Percentiles rank a stretch among this genome's conserved stretches.
phyloP scores from a whole-genome alignment of 2,797 vertebrate species.

The Tapera naevia region DNA sequence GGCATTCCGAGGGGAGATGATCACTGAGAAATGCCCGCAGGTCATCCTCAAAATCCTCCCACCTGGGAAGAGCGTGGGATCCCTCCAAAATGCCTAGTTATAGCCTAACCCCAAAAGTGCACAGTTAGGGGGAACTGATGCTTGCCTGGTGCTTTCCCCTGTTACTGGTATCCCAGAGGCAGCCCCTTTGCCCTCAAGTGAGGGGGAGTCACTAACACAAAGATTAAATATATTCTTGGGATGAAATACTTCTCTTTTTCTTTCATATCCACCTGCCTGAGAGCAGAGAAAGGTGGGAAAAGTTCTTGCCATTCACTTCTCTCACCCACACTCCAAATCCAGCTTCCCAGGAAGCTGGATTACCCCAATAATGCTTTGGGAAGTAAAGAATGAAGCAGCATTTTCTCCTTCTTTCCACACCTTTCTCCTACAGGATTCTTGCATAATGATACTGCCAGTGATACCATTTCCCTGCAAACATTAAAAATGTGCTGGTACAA shows the following conservation, averaged over 20 bases:
- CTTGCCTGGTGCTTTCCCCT: neutral
- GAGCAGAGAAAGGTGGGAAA: neutral
- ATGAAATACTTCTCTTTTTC: neutral
- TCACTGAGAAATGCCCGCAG: neutral
- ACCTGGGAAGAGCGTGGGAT: neutral
- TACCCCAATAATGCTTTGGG: neutral
- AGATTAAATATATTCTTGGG: neutral
- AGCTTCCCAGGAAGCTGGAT: neutral
- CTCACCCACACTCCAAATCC: neutral
- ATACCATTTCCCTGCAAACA: neutral
- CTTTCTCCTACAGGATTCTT: neutral
- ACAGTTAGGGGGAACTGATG: accelerated
- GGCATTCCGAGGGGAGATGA: neutral
- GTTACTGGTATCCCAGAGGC: accelerated
- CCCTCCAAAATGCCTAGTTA: neutral
- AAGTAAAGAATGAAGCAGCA: neutral
- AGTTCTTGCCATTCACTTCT: neutral
- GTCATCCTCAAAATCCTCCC: neutral
- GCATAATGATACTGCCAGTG: accelerated
- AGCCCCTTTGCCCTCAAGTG: neutral
- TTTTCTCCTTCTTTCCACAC: neutral
- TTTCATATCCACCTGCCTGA: neutral
- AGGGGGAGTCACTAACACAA: neutral
- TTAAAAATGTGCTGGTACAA: neutral
- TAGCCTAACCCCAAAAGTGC: neutral